Evolutionary conservation across 2,797 vertebrate species (phyloP).

Genomic region (Champsocephalus gunnari): DNA sequence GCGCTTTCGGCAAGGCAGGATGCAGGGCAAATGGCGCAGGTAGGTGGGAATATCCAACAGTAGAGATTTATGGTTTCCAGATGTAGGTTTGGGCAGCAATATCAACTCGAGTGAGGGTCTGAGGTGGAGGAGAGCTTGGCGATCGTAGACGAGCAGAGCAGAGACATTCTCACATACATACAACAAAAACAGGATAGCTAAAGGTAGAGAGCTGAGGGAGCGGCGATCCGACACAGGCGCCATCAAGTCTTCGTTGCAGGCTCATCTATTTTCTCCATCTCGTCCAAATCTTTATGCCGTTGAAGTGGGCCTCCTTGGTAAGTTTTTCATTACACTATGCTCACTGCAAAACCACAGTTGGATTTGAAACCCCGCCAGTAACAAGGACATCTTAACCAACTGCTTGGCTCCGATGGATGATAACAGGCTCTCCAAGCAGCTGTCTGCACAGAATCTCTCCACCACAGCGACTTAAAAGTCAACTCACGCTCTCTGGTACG

Average conservation of each 20-base stretch:
- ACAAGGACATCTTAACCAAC: slow-evolving; percentile 56
- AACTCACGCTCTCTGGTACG: slow-evolving; percentile 20
- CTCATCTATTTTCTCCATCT: slow-evolving; percentile 25
- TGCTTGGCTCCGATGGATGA: slow-evolving; percentile 37
- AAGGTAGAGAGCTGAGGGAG: too few species aligned
- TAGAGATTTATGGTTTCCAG: too few species aligned
- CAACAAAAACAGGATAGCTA: too few species aligned
- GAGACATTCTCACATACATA: too few species aligned
- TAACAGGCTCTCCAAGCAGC: slow-evolving; percentile 32
- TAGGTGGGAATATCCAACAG: too few species aligned
- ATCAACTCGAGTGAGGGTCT: too few species aligned
- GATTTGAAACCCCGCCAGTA: slow-evolving; percentile 43
- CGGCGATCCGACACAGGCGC: too few species aligned
- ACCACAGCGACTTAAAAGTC: slow-evolving; percentile 21
- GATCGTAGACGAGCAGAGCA: too few species aligned
- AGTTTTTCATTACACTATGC: slow-evolving; percentile 3
- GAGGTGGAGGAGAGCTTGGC: too few species aligned
- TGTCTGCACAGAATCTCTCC: slow-evolving; percentile 28
- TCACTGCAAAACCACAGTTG: slow-evolving; percentile 29
- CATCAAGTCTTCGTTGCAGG: neutral
- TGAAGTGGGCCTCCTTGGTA: slow-evolving; percentile 14
- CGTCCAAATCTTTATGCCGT: slow-evolving; percentile 15
- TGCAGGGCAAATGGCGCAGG: too few species aligned
- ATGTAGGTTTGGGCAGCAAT: too few species aligned
- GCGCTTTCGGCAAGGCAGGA: too few species aligned